phyloP scores from a whole-genome alignment of 2,888 invertebrate species.

The Gandaritis pyraliata region DNA sequence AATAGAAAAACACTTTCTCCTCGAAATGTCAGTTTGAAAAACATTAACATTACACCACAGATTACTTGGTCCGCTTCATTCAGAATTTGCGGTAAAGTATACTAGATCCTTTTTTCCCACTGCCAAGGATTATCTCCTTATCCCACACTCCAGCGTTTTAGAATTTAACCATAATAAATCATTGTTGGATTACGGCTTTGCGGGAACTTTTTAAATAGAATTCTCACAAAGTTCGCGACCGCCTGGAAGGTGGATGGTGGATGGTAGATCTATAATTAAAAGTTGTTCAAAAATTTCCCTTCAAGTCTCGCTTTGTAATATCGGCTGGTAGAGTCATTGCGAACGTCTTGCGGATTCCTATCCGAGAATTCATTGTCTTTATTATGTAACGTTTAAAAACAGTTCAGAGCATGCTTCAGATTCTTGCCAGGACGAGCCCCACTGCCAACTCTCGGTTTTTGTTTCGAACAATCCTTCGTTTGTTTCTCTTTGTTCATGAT shows the following conservation, averaged over 20 bases:
- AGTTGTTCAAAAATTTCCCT: slow-evolving; percentile 49
- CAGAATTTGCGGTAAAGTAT: slow-evolving; percentile 29
- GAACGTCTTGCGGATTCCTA: slow-evolving; percentile 40
- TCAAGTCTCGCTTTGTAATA: slow-evolving; percentile 44
- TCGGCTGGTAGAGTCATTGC: slow-evolving; percentile 36
- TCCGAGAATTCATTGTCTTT: slow-evolving; percentile 38
- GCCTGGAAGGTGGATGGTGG: slow-evolving; percentile 51
- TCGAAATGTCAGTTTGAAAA: too few relatives aligned
- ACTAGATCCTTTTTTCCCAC: slow-evolving; percentile 38
- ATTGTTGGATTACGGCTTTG: slow-evolving; percentile 54
- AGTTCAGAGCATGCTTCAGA: slow-evolving; percentile 57
- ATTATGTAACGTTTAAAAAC: slow-evolving; percentile 52
- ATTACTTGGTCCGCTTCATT: slow-evolving; percentile 1
- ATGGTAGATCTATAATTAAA: slow-evolving; percentile 59
- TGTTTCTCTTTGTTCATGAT: slow-evolving; percentile 69
- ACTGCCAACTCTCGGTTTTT: slow-evolving; percentile 59
- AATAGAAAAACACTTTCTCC: too few relatives aligned
- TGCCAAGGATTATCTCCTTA: slow-evolving; percentile 42
- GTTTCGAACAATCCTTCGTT: slow-evolving; percentile 61
- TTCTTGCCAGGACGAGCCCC: slow-evolving; percentile 52
- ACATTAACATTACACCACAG: too few relatives aligned
- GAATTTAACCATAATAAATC: slow-evolving; percentile 53
- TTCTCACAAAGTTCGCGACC: slow-evolving; percentile 51
- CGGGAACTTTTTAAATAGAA: slow-evolving; percentile 59
- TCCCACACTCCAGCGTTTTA: slow-evolving; percentile 40